Evolutionary conservation across 2,888 invertebrate genomes (phyloP), one percentile per base, ranked within the genome.

Genomic region (Reticulitermes lucifugus): DNA sequence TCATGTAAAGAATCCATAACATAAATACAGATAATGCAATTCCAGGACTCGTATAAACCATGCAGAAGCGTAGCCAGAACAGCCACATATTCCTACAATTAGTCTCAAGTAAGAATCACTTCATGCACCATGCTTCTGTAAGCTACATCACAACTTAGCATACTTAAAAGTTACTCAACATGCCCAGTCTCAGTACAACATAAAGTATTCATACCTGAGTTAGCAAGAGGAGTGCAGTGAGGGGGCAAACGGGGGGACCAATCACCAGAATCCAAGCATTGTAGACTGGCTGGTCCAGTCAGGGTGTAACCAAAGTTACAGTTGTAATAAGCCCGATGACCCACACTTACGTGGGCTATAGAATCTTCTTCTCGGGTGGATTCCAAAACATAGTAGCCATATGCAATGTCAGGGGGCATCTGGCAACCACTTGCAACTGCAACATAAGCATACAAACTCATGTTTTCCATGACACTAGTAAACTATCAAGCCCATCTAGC

Each of bases 181-280:
- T 9, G 9, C 12, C 46, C 12, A 46, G 46, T 46, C 9, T 12
- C 12, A 46, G 46, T 55, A 55, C 55, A 18, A 55, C 1, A 18
- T 14, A 55, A 9, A 14, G 18, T 18, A 7, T 65, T 65, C 65
- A 6, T 43, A 77, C 77, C 77, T 82, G 84, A 29, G 5, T 60
- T 55, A 51, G 77, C 70, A 7, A 35, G 35, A 35, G 35, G 80
- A 70, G 83, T 65, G 75, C 87, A 87, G 22, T 83, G 83, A 22
- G 91, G 91, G 60, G 88, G 89, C 71, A 88, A 88, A 86, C 89
- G 90, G 3, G 91, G 91, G 2, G 90, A 90, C 91, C 91, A 91
- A 25, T 88, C 88, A 6, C 91, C 91, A 88, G 89, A 89, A 51
- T 89, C 89, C 59, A 90, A 86, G 86, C 91, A 91, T 84, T 89